phyloP scores from a whole-genome alignment of 2,113 vertebrate genomes.

The Neodon shergylaensis region DNA sequence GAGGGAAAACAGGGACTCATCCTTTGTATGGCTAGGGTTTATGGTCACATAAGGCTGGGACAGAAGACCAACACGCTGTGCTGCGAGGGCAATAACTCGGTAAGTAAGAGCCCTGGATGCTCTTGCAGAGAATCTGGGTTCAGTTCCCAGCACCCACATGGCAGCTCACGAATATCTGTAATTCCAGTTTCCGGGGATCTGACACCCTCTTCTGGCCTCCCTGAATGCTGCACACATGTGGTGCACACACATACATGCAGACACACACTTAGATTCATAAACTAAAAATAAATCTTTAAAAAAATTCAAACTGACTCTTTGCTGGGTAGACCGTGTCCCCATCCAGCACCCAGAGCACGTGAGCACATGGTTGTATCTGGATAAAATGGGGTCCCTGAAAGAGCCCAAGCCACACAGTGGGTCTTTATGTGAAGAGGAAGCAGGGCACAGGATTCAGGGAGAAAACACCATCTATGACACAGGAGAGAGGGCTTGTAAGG shows the following conservation, averaged over 20 bases:
- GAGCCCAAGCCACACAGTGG: background rate
- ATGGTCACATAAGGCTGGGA: background rate
- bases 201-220: background rate
- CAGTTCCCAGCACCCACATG: background rate
- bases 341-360: no score
- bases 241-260: background rate
- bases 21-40: background rate
- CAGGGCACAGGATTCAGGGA: background rate
- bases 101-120: background rate
- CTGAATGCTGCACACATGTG: background rate
- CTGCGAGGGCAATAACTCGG: rapidly evolving
- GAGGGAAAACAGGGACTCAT: background rate
- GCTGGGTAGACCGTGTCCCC: background rate
- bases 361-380: background rate
- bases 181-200: background rate
- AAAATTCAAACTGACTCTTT: background rate
- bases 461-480: background rate
- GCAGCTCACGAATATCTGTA: background rate
- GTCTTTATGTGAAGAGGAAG: background rate
- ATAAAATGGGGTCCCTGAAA: background rate
- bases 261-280: background rate
- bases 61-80: rapidly evolving
- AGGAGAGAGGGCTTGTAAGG: background rate
- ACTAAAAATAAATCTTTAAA: background rate
- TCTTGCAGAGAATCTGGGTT: background rate